Evolutionary conservation across 2,113 vertebrate species (phyloP).

Genomic region (Lynx canadensis): DNA sequence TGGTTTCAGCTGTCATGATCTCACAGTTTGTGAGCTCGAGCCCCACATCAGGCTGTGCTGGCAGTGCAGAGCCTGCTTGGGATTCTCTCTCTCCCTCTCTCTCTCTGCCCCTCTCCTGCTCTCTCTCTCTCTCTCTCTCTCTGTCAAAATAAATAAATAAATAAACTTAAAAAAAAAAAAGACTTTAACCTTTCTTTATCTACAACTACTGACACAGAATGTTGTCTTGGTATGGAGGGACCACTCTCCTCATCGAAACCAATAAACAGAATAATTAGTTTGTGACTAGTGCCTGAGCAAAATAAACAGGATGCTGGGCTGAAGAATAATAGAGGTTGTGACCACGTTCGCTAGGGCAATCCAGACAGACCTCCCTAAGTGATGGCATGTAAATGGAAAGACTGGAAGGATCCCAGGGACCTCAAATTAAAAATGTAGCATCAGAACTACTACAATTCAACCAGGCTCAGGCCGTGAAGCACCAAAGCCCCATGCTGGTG

Average conservation of each 20-base stretch:
- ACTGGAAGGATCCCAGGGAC: neutral
- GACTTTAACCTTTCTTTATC: neutral
- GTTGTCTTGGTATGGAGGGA: neutral
- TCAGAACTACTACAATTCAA: neutral
- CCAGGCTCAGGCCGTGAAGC: accelerated
- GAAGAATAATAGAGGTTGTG: neutral
- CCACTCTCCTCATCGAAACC: neutral
- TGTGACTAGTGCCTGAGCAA: neutral
- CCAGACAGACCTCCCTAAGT: neutral
- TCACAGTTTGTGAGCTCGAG: too few relatives aligned
- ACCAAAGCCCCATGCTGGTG: neutral
- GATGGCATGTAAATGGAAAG: neutral
- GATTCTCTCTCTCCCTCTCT: too few relatives aligned
- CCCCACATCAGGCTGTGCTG: too few relatives aligned
- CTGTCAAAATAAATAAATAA: too few relatives aligned
- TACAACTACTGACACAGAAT: neutral
- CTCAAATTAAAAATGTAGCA: neutral
- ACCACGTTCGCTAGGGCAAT: too few relatives aligned
- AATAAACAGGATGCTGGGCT: neutral
- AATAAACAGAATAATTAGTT: neutral
- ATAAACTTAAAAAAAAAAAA: too few relatives aligned
- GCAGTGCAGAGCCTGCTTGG: too few relatives aligned
- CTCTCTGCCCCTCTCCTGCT: too few relatives aligned
- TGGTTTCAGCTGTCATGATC: too few relatives aligned
- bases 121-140: too few relatives aligned